Percentiles rank a stretch among this genome's conserved stretches.
phyloP scores from a whole-genome alignment of 2,888 invertebrate genomes.

The Carpatolechia fugitivella region DNA sequence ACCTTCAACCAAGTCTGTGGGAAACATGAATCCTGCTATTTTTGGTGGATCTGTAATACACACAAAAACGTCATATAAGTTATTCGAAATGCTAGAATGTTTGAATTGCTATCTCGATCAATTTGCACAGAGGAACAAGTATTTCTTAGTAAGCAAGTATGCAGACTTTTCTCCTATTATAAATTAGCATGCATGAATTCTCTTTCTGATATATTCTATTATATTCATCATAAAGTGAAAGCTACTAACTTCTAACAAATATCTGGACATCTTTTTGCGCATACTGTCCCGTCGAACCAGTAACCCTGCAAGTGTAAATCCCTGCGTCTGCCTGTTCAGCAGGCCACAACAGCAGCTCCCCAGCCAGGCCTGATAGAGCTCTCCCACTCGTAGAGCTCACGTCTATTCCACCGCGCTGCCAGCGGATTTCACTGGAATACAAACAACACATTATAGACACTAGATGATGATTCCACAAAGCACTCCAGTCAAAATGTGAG shows the following conservation, averaged over 20 bases:
- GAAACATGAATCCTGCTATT: conserved; percentile 91
- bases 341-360: conserved; percentile 75
- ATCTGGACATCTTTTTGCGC: conserved; percentile 87
- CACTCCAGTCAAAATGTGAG: too few species aligned
- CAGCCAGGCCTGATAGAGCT: conserved; percentile 48
- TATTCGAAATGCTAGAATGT: too few species aligned
- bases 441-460: not conserved
- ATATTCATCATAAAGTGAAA: not conserved
- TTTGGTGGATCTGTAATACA: conserved; percentile 88
- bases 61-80: too few species aligned
- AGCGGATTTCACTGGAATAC: conserved; percentile 57
- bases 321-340: conserved; percentile 84
- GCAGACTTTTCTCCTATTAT: too few species aligned
- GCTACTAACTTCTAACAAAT: conserved; percentile 83
- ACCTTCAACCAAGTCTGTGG: conserved; percentile 88
- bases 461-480: too few species aligned
- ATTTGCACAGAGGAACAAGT: too few species aligned
- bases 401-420: conserved; percentile 64
- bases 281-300: conserved; percentile 85
- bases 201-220: not conserved
- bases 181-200: too few species aligned
- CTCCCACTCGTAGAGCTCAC: conserved; percentile 46
- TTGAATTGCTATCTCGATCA: too few species aligned
- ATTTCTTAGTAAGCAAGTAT: too few species aligned
- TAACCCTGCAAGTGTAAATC: conserved; percentile 87